Percentiles rank a stretch among this genome's conserved stretches.
These are phyloP conservation scores for Bombyx huttoni DNA, from an alignment of 2,888 invertebrate species.

Conservation along the genomic window DNA sequence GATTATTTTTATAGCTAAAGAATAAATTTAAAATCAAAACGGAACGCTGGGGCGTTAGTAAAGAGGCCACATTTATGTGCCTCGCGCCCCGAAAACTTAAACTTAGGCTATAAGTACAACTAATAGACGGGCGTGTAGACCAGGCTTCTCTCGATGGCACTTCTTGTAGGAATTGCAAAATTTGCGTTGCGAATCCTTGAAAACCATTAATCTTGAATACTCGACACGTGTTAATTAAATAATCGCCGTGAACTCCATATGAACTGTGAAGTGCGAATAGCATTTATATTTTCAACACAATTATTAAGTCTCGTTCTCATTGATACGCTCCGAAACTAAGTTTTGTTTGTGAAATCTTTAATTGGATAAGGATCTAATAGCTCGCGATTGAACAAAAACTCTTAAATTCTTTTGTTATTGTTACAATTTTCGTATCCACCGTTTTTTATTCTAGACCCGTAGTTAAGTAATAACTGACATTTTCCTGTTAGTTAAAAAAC, in stretches of 20 bases:
- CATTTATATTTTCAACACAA: conserved; percentile 6
- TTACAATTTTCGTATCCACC: not conserved
- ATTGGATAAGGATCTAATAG: not conserved
- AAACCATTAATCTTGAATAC: conserved; percentile 2
- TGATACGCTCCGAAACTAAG: not conserved
- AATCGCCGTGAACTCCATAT: not conserved
- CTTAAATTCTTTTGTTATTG: not conserved
- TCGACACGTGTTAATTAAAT: conserved; percentile 2
- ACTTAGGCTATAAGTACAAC: no score
- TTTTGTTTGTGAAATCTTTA: not conserved
- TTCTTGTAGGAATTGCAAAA: no score
- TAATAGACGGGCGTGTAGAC: no score
- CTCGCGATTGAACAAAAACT: not conserved
- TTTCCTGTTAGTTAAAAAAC: no score
- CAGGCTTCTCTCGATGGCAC: no score
- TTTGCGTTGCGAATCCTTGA: not conserved
- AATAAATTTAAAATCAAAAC: no score
- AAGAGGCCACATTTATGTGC: no score
- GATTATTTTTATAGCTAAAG: not conserved
- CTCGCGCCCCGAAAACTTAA: no score
- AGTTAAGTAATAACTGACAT: no score
- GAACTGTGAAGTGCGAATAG: conserved; percentile 4
- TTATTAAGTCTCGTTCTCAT: conserved; percentile 2
- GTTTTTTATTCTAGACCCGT: no score
- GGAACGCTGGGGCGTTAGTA: no score